Evolutionary conservation across 2,888 invertebrate genomes (phyloP), one percentile per base, ranked within the genome.

Genomic region (Cephus runcator): DNA sequence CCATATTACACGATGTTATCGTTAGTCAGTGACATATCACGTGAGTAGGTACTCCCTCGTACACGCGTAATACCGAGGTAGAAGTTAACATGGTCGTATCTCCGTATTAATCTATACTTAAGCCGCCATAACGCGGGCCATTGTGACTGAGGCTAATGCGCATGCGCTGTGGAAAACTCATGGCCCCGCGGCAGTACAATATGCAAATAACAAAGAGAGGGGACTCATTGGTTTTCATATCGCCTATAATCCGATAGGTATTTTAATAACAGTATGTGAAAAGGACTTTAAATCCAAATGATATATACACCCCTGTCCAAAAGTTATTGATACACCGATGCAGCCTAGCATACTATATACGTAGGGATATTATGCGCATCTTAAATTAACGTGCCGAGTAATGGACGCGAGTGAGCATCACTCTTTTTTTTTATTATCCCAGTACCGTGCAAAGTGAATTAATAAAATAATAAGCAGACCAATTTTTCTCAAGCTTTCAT

Each of bases 11-110:
- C 76, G 79, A 77, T 79, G 12, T 34, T 56, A 78, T 73, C 73
- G 76, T 78, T 78, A 33, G 73, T 71, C 74, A 33, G 73, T 81
- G 81, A 81, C 79, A 76, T 76, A 77, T 81, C 77, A 77, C 78
- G 79, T 36, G 79, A 75, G 69, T 76, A 76, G 69, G 56, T 75
- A 56, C 36, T 35, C 71, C 71, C 30, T 71, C 31, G 71, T 71
- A 71, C 71, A 71, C 30, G 71, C 34, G 71, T 71, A 71, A 31
- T 34, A 71, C 71, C 69, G 33, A 78, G 75, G 69, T 69, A 77
- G 74, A 73, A 75, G 78, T 78, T 73, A 74, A 36, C 75, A 34
- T 73, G 73, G 73, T 68, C 35, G 30, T 79, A 76, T 79, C 76
- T 74, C 34, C 4, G 76, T 69, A 79, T 81, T 79, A 76, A 81